Evolutionary conservation across 1,140 invertebrate species (phyloP).

Genomic region (Pararge aegeria): DNA sequence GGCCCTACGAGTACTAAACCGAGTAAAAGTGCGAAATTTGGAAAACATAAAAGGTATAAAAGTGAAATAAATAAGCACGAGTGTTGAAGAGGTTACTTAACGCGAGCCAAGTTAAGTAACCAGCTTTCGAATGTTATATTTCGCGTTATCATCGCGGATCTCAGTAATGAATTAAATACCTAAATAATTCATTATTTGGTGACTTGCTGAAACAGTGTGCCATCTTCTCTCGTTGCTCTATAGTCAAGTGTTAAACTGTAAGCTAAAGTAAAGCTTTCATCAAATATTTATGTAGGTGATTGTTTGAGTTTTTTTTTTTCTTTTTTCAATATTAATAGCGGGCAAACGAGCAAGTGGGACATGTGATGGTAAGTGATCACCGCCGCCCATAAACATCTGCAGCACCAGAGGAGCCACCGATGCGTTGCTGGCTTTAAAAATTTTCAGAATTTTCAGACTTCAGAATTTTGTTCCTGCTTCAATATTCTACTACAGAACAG

Average conservation of each 20-base stretch:
- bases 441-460: no score
- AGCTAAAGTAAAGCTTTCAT: neutral
- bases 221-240: neutral
- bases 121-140: conserved; percentile 24
- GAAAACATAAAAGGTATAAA: conserved; percentile 17
- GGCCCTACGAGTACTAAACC: neutral
- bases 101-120: conserved; percentile 15
- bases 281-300: neutral
- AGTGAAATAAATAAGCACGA: conserved; percentile 1
- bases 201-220: conserved; percentile 1
- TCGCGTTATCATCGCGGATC: conserved; percentile 14
- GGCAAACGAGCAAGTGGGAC: no score
- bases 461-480: no score
- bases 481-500: no score
- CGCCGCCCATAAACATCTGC: no score
- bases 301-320: no score
- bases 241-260: neutral
- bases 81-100: conserved; percentile 16
- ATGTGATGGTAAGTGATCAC: no score
- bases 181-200: neutral
- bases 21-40: conserved; percentile 20
- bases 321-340: no score
- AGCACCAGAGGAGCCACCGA: no score
- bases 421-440: no score
- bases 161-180: neutral